Percentiles rank a stretch among this genome's conserved stretches.
phyloP scores from a whole-genome alignment of 2,888 invertebrate genomes.

The Plagiodera versicolora region DNA sequence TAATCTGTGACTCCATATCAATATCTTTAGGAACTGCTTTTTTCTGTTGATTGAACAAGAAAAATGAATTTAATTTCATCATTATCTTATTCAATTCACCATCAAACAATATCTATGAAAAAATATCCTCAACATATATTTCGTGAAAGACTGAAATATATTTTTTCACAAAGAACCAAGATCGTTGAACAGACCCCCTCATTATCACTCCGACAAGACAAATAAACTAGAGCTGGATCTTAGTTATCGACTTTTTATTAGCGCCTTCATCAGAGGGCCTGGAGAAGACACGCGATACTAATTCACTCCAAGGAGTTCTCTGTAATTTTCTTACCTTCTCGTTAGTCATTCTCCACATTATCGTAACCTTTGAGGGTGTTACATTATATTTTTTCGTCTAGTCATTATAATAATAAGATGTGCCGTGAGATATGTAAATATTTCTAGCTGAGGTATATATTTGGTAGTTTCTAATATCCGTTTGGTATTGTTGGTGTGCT shows the following conservation, averaged over 20 bases:
- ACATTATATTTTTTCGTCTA: conserved; percentile 28
- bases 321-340: conserved; percentile 36
- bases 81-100: no score
- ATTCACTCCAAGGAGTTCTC: conserved; percentile 35
- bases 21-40: no score
- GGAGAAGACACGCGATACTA: conserved; percentile 36
- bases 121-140: no score
- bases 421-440: conserved; percentile 33
- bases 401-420: conserved; percentile 29
- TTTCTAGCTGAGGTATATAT: conserved; percentile 19
- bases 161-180: no score
- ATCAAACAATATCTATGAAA: no score
- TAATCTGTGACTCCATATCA: no score
- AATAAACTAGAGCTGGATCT: conserved; percentile 19
- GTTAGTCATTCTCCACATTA: conserved; percentile 37
- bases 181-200: no score
- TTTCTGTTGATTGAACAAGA: no score
- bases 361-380: conserved; percentile 30
- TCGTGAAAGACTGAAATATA: no score
- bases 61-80: no score
- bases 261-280: conserved; percentile 25
- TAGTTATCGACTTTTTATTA: conserved; percentile 31
- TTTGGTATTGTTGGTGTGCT: conserved; percentile 1
- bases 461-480: conserved; percentile 17
- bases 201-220: conserved; percentile 11